These are phyloP conservation scores for Machimus rusticus DNA, from an alignment of 2,888 invertebrate species.

Conservation along the genomic window DNA sequence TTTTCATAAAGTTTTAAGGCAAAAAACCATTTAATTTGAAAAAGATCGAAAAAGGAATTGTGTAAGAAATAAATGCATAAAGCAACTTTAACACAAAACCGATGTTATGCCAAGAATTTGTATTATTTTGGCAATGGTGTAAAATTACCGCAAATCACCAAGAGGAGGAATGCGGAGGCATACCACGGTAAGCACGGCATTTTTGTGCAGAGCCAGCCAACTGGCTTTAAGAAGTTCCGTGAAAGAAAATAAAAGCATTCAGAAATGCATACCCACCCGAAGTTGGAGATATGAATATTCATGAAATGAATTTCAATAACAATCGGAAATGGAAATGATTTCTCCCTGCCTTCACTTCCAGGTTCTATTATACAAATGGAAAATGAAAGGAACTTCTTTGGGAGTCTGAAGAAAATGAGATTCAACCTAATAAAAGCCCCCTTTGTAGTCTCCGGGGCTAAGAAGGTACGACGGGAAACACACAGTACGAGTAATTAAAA, in stretches of 20 bases:
- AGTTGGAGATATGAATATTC: slow-evolving; percentile 38
- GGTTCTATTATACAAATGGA: slow-evolving; percentile 33
- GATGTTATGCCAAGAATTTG: background rate
- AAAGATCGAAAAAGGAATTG: no score
- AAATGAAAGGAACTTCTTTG: slow-evolving; percentile 24
- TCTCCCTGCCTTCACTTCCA: slow-evolving; percentile 31
- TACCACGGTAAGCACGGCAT: background rate
- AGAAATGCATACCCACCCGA: slow-evolving; percentile 34
- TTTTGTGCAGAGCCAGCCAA: background rate
- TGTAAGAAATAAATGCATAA: background rate
- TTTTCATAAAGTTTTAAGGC: background rate
- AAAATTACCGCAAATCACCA: background rate
- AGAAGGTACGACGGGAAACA: slow-evolving; percentile 4
- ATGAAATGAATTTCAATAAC: slow-evolving; percentile 41
- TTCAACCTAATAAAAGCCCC: slow-evolving; percentile 32
- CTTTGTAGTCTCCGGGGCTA: background rate
- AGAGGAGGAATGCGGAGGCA: background rate
- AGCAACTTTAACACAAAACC: background rate
- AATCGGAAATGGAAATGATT: slow-evolving; percentile 42
- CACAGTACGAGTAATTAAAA: slow-evolving; percentile 29
- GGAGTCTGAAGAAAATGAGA: slow-evolving; percentile 33
- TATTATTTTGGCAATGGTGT: background rate
- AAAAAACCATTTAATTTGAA: background rate
- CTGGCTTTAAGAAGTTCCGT: background rate
- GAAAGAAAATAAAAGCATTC: slow-evolving; percentile 21